Evolutionary conservation across 2,113 vertebrate genomes (phyloP), one percentile per base, ranked within the genome.

Genomic region (Pavo muticus): DNA sequence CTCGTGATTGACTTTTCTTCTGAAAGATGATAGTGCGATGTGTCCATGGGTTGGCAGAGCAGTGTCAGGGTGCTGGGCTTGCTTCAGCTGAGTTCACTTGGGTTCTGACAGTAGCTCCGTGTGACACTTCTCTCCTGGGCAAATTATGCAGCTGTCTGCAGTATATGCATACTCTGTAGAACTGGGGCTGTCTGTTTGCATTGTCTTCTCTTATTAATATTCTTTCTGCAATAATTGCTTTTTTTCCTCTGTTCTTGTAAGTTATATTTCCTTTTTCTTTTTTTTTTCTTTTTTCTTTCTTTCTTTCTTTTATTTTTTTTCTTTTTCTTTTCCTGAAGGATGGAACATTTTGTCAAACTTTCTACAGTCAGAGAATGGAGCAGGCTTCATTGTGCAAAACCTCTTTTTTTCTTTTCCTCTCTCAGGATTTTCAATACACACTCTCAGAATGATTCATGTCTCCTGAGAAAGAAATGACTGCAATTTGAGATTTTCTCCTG

Each of bases 71-170:
- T 21, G 6, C 47, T 54, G 52, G 10, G 9, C 9, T 50, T 24
- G 11, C 60, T 90, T 86, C 48, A 83, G 19, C 69, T 27, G 64
- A 77, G 37, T 79, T 92, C 40, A 17, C 40, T 76, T 47, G 29
- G 29, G 19, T 63, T 29, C 16, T 83, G 68, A 60, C 50, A 80
- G 29, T 54, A 65, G 40, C 32, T 87, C 20, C 0, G 0, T 52
- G 67, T 65, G 87, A 75, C 63, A 79, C 44, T 64, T 88, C 21
- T 87, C 65, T 91, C 57, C 35, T 39, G 74, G 27, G 57, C 72
- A 89, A 89, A 89, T 95, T 78, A 87, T 68, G 65, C 57, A 95
- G 44, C 65, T 94, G 61, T 79, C 87, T 93, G 68, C 48, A 48
- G 85, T 63, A 48, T 61, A 67, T 50, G 83, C 1, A 2, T 65